These are phyloP conservation scores for Sminthurides aquaticus DNA, from an alignment of 2,888 invertebrate genomes.

Conservation along the genomic window DNA sequence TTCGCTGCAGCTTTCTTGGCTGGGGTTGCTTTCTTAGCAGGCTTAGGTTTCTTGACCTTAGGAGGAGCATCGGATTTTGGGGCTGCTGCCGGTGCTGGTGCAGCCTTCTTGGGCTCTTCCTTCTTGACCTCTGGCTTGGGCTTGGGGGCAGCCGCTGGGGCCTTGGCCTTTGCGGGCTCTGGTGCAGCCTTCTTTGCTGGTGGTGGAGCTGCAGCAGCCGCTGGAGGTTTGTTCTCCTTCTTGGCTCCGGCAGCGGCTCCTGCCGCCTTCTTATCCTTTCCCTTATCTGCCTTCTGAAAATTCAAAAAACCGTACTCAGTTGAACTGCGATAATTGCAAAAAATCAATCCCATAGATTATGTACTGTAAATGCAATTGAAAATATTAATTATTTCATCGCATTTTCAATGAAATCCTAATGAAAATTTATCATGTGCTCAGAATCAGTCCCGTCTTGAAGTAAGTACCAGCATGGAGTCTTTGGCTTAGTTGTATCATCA, in stretches of 20 bases:
- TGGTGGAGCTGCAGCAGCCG: constrained; percentile 22
- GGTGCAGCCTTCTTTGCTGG: constrained; percentile 26
- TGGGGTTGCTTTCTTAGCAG: constrained; percentile 13
- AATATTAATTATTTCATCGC: too few relatives aligned
- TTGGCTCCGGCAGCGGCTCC: constrained; percentile 33
- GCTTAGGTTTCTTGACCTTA: constrained; percentile 30
- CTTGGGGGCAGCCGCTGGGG: constrained; percentile 19
- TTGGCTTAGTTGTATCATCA: constrained; percentile 21
- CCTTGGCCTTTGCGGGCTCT: constrained; percentile 19
- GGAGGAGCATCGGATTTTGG: constrained; percentile 25
- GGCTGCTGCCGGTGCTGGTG: constrained; percentile 21
- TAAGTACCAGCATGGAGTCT: constrained; percentile 16
- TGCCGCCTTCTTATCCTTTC: constrained; percentile 32
- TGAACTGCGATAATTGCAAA: neutral
- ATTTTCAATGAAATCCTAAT: too few relatives aligned
- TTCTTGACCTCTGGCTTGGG: constrained; percentile 16
- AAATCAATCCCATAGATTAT: neutral
- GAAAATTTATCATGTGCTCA: neutral
- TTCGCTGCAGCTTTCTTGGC: constrained; percentile 34
- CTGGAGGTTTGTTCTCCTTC: constrained; percentile 25
- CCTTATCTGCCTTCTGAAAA: constrained; percentile 40
- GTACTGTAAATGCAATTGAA: too few relatives aligned
- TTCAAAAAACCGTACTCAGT: neutral
- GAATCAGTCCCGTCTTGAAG: constrained; percentile 27
- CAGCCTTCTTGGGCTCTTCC: constrained; percentile 14